Percentiles rank a stretch among this genome's conserved stretches.
Evolutionary conservation across 2,797 vertebrate genomes (phyloP).

Genomic region (Phataginus tetradactyla): DNA sequence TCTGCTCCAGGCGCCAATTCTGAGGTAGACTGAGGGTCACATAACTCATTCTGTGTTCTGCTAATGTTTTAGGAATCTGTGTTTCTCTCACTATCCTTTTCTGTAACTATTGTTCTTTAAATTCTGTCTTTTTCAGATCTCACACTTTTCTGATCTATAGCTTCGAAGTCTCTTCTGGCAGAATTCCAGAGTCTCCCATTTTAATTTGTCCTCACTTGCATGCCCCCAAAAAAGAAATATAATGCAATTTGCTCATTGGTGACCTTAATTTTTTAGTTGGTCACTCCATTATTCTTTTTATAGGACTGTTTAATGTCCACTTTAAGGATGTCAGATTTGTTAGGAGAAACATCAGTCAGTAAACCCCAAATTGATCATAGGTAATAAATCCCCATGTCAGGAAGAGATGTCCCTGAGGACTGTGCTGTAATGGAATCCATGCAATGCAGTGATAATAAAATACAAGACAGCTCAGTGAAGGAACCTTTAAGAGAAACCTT

Average conservation of each 20-base stretch:
- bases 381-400: neutral
- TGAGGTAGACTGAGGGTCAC: neutral
- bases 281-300: neutral
- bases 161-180: neutral
- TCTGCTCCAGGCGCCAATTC: neutral
- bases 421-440: constrained; percentile 40
- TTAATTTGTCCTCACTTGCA: neutral
- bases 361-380: constrained; percentile 12
- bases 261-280: neutral
- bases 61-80: neutral
- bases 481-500: neutral
- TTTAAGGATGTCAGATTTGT: no score
- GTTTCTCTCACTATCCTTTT: neutral
- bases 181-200: neutral
- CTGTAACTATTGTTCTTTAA: neutral
- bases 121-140: neutral
- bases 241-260: neutral
- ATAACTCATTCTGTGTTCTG: neutral
- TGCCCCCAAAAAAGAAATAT: neutral
- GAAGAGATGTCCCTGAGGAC: neutral
- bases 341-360: constrained; percentile 12
- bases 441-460: constrained; percentile 54
- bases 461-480: neutral
- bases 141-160: neutral
- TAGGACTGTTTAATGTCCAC: no score